Evolutionary conservation across 2,113 vertebrate genomes (phyloP), one percentile per base, ranked within the genome.

Genomic region (Ursus arctos): DNA sequence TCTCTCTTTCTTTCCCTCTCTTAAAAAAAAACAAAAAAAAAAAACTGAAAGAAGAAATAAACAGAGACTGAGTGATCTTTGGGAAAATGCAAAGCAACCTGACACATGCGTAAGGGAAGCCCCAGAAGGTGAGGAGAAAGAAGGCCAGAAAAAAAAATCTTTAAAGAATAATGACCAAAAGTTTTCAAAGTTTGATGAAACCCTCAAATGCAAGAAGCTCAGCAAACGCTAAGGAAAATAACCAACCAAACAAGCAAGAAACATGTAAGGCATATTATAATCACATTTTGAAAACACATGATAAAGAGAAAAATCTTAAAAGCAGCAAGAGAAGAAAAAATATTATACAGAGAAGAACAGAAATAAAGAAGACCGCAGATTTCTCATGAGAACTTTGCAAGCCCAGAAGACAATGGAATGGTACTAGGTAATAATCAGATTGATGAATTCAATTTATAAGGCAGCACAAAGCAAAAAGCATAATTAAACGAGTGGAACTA

Each of bases 231-330:
- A 88, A 71, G 51, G 22, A 80, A 9, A 33, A 80, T 36, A 92
- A 49, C 24, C 51, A 92, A 49, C 16, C 33, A 65, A 71, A 85
- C 7, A 86, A 77, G 43, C 43, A 53, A 92, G 76, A 53, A 49
- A 43, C 26, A 71, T 43, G 19, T 43, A 47, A 79, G 28, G 15
- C 3, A 28, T 10, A 67, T 67, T 31, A 11, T 59, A 59, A 13
- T 19, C 40, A 36, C 36, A 49, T 81, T 81, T 74, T 94, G 76
- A 51, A 80, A 81, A 71, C 21, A 26, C 74, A 59, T 8, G 47
- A 71, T 71, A 57, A 88, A 49, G 51, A 71, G 93, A 93, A 88
- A 89, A 82, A 81, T 31, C 26, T 61, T 65, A 12, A 87, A n/a
- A 94, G n/a, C n/a, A 79, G 83, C 43, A 13, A 47, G 26, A 67